Conservation (phyloP, 2,113 vertebrate species). For the Podarcis raffonei region DNA sequence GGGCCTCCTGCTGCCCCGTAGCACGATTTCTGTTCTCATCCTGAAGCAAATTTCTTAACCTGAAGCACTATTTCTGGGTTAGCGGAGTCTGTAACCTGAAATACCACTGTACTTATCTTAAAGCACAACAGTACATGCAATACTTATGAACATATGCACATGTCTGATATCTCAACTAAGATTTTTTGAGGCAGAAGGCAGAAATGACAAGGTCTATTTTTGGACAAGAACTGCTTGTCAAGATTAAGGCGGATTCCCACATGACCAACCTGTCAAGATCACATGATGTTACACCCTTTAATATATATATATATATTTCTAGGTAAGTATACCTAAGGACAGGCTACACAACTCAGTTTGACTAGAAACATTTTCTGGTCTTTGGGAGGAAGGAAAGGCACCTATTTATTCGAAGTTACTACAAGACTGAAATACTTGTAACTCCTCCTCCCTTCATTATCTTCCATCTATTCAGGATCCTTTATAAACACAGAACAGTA, state of each 20-base stretch:
- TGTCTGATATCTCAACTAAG: conserved; percentile 52
- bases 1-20: too few relatives aligned
- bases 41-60: too few relatives aligned
- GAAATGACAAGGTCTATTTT: conserved; percentile 17
- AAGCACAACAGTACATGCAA: conserved; percentile 23
- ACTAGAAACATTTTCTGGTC: neutral
- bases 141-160: conserved; percentile 37
- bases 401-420: neutral
- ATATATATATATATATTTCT: neutral
- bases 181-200: neutral
- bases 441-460: neutral
- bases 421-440: neutral
- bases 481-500: neutral
- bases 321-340: neutral
- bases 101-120: too few relatives aligned
- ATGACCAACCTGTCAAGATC: neutral
- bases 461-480: neutral
- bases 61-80: too few relatives aligned
- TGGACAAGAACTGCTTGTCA: conserved; percentile 17
- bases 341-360: neutral
- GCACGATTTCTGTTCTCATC: too few relatives aligned
- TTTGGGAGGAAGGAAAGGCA: neutral
- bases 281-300: neutral
- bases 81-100: too few relatives aligned
- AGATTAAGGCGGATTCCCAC: neutral